Percentiles rank a stretch among this genome's conserved stretches.
Conservation (phyloP, 2,888 invertebrate genomes). For the Tenthredo mesomela region DNA sequence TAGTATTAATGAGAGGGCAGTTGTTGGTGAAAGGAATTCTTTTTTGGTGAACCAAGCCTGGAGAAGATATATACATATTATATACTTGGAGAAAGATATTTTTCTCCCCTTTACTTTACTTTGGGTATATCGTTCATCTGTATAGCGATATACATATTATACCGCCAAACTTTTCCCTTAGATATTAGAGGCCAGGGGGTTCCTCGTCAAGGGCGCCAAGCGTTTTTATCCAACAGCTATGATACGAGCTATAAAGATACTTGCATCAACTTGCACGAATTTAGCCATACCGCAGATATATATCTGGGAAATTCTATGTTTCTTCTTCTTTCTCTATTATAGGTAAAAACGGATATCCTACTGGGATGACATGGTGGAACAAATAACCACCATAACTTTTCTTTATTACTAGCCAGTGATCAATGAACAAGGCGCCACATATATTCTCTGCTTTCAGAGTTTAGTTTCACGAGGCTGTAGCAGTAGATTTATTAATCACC, state of each 20-base stretch:
- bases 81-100: not conserved
- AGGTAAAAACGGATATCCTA: slow-evolving; percentile 12
- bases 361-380: slow-evolving; percentile 8
- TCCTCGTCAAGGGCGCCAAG: too few relatives aligned
- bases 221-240: not conserved
- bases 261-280: not conserved
- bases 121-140: not conserved
- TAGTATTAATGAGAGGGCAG: slow-evolving; percentile 39
- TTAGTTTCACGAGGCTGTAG: not conserved
- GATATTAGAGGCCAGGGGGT: not conserved
- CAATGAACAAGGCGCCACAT: not conserved
- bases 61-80: not conserved
- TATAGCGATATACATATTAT: not conserved
- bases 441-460: not conserved
- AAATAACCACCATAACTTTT: slow-evolving; percentile 11
- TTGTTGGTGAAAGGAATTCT: slow-evolving; percentile 40
- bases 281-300: not conserved
- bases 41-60: not conserved
- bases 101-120: not conserved
- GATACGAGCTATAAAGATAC: not conserved
- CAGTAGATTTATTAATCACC: not conserved
- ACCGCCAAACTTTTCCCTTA: not conserved
- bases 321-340: not conserved
- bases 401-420: slow-evolving; percentile 6
- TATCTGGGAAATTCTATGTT: not conserved